These are phyloP conservation scores for Platyscapa corneri DNA, from an alignment of 1,140 invertebrate species.

Conservation along the genomic window DNA sequence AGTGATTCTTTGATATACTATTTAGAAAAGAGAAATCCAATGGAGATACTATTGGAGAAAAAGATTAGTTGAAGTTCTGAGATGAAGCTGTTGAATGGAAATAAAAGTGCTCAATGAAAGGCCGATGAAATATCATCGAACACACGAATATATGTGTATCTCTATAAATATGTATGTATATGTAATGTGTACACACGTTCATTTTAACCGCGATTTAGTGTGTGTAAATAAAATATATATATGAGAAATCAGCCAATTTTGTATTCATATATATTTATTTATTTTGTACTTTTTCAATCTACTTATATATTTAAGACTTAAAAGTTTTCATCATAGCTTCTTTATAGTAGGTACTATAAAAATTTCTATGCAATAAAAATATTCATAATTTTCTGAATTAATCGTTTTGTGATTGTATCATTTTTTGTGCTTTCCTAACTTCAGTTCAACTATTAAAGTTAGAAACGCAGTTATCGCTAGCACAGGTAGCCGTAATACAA, in stretches of 20 bases:
- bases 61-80: background rate
- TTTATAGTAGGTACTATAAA: too few species aligned
- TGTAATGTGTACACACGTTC: too few species aligned
- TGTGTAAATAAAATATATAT: too few species aligned
- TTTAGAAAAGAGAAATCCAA: background rate
- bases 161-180: background rate
- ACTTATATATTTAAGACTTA: too few species aligned
- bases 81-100: background rate
- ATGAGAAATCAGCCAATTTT: too few species aligned
- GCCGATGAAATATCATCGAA: conserved; percentile 2
- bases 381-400: background rate
- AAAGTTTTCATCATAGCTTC: too few species aligned
- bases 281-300: too few species aligned
- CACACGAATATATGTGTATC: background rate
- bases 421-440: background rate
- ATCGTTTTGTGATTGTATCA: background rate
- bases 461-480: background rate
- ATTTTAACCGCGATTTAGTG: too few species aligned
- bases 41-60: background rate
- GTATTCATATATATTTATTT: too few species aligned
- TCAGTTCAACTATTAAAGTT: background rate
- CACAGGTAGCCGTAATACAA: too few species aligned
- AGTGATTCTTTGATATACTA: background rate
- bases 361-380: background rate
- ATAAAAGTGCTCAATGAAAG: background rate